Evolutionary conservation across 2,888 invertebrate species (phyloP).

Genomic region (Agriopis aurantiaria): DNA sequence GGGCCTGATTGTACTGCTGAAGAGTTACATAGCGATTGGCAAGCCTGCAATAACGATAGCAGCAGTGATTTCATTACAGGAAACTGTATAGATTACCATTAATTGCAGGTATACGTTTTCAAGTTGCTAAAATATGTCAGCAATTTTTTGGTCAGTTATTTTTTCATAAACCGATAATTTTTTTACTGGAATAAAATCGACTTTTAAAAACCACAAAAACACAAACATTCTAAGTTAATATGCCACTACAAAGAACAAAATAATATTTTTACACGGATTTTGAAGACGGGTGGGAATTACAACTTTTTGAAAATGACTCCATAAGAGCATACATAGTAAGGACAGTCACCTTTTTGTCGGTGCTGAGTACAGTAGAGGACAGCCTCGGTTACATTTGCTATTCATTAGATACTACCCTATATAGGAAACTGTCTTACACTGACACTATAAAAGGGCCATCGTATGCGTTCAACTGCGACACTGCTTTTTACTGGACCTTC

Average conservation of each 20-base stretch:
- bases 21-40: no score
- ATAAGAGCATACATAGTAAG: constrained; percentile 36
- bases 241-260: no score
- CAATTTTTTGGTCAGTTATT: no score
- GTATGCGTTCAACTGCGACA: constrained; percentile 59
- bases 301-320: no score
- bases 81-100: constrained; percentile 1
- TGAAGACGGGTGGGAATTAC: no score
- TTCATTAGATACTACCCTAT: constrained; percentile 77
- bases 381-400: constrained; percentile 70
- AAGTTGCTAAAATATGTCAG: no score
- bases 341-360: constrained; percentile 57
- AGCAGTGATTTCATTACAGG: neutral
- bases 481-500: constrained; percentile 60
- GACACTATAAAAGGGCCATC: constrained; percentile 64
- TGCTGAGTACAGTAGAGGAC: constrained; percentile 59
- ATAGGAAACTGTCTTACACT: constrained; percentile 69
- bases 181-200: no score
- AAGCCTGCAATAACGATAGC: neutral
- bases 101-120: neutral
- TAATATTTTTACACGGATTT: no score
- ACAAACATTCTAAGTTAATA: no score
- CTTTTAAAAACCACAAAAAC: no score
- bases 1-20: no score
- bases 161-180: no score